These are phyloP conservation scores for Sabellastarte sp. DNA, from an alignment of 2,888 invertebrate species.

Conservation along the genomic window DNA sequence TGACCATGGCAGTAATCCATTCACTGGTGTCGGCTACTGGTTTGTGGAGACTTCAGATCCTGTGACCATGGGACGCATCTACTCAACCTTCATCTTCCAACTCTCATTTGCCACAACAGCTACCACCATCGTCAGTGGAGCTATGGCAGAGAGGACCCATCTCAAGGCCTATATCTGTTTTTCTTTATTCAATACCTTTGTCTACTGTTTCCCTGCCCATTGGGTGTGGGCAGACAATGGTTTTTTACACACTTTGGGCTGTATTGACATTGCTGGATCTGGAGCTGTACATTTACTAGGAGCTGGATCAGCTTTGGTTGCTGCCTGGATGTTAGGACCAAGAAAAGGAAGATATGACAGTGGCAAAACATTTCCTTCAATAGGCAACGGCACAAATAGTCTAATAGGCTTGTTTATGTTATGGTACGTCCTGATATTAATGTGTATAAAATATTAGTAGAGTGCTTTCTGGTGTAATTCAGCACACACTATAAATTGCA, in stretches of 20 bases:
- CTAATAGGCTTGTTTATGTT: slow-evolving; percentile 85
- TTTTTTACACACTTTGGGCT: slow-evolving; percentile 66
- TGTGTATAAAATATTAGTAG: too few relatives aligned
- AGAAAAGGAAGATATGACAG: slow-evolving; percentile 74
- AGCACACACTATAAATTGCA: neutral
- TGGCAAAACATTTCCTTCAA: slow-evolving; percentile 72
- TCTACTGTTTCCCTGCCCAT: slow-evolving; percentile 84
- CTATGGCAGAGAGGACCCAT: slow-evolving; percentile 82
- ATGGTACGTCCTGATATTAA: slow-evolving; percentile 69
- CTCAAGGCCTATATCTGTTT: slow-evolving; percentile 86
- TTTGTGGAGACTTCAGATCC: neutral
- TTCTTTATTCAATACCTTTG: slow-evolving; percentile 82
- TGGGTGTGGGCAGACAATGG: slow-evolving; percentile 50
- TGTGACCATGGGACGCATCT: slow-evolving; percentile 76
- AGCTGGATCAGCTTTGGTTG: slow-evolving; percentile 75
- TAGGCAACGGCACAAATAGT: slow-evolving; percentile 86
- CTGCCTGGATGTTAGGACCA: slow-evolving; percentile 86
- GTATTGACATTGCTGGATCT: slow-evolving; percentile 89
- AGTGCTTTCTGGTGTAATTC: neutral
- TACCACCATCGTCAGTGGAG: slow-evolving; percentile 65
- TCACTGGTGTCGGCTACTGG: slow-evolving; percentile 3
- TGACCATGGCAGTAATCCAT: neutral
- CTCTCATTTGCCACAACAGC: slow-evolving; percentile 42
- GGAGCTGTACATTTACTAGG: slow-evolving; percentile 79
- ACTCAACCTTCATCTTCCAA: slow-evolving; percentile 86